These are phyloP conservation scores for Porites evermanni DNA, from an alignment of 92 coral and sea anemone species.

Conservation along the genomic window DNA sequence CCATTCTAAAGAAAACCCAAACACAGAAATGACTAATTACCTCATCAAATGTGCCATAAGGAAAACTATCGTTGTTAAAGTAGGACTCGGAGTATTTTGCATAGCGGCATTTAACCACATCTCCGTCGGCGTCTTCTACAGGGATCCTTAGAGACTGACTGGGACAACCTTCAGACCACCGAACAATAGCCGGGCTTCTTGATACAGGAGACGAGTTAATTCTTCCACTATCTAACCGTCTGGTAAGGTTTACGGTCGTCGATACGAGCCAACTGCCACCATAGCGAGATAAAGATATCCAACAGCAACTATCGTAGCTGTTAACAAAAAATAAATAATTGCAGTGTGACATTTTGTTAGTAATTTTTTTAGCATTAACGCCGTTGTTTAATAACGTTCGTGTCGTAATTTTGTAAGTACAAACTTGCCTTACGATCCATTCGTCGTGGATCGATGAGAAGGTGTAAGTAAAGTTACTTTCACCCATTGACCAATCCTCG, in stretches of 20 bases:
- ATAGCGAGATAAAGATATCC: constrained; percentile 39
- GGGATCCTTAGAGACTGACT: constrained; percentile 48
- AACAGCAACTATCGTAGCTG: constrained; percentile 46
- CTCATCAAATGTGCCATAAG: constrained; percentile 40
- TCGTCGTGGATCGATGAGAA: no score
- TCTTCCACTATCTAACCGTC: constrained; percentile 46
- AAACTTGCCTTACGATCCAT: no score
- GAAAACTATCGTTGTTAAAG: constrained; percentile 18
- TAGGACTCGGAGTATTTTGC: constrained; percentile 38
- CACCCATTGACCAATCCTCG: no score
- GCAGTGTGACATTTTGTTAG: no score
- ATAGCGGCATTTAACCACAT: constrained; percentile 57
- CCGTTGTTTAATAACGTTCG: no score
- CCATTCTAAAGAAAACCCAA: no score
- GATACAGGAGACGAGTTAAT: constrained; percentile 71
- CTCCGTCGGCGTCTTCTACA: constrained; percentile 62
- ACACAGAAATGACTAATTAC: neutral
- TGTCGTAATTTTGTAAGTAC: no score
- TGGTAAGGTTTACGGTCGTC: constrained; percentile 28
- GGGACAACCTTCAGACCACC: constrained; percentile 43
- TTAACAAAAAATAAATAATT: neutral
- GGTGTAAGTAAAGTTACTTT: no score
- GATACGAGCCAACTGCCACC: neutral
- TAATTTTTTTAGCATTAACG: no score
- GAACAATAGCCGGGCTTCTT: constrained; percentile 48